Percentiles rank a stretch among this genome's conserved stretches.
These are phyloP conservation scores for Podiceps cristatus DNA, from an alignment of 2,113 vertebrate genomes.

Conservation along the genomic window DNA sequence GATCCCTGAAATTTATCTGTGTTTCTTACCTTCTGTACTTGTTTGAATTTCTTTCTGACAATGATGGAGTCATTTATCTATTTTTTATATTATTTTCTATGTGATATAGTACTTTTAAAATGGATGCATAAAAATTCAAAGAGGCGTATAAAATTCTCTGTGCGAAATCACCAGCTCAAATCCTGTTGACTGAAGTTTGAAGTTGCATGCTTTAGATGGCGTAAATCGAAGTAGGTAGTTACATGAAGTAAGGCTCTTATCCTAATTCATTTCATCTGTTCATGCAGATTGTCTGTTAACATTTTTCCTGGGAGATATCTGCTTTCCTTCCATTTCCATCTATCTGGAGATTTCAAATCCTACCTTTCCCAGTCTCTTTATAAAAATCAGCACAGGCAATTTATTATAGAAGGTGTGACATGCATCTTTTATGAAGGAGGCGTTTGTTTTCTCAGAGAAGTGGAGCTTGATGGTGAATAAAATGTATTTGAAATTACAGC, in stretches of 20 bases:
- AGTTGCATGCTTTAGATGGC: neutral
- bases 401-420: neutral
- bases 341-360: neutral
- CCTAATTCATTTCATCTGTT: neutral
- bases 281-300: constrained; percentile 1
- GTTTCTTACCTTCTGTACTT: neutral
- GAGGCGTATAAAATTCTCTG: neutral
- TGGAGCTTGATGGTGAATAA: neutral
- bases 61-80: neutral
- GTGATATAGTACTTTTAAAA: neutral
- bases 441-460: neutral
- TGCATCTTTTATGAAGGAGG: neutral
- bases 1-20: neutral
- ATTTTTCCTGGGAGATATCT: neutral
- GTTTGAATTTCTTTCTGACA: neutral
- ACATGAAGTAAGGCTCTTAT: neutral
- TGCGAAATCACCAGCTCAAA: neutral
- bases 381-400: neutral
- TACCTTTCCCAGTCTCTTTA: neutral
- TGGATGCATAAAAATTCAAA: neutral
- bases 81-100: neutral
- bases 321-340: neutral
- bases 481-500: neutral
- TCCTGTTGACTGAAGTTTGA: neutral
- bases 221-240: neutral